These are phyloP conservation scores for Arremon aurantiirostris DNA, from an alignment of 2,797 vertebrate species.

Conservation along the genomic window DNA sequence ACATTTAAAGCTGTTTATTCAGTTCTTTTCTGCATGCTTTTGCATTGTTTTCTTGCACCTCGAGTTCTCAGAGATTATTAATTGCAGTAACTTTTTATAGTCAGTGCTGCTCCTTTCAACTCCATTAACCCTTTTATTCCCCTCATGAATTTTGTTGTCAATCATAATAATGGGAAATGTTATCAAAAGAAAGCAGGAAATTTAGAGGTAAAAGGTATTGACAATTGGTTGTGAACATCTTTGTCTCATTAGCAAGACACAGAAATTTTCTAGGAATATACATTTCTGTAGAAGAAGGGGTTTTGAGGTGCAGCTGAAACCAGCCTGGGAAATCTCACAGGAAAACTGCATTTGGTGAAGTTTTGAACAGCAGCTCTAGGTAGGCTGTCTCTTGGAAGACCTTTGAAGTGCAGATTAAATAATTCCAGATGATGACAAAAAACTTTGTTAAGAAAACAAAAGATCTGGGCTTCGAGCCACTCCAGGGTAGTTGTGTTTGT, in stretches of 20 bases:
- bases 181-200: neutral
- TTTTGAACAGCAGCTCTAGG: neutral
- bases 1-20: neutral
- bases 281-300: neutral
- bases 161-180: neutral
- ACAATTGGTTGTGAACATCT: neutral
- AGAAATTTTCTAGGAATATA: neutral
- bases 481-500: neutral
- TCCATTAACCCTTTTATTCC: neutral
- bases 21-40: neutral
- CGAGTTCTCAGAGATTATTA: neutral
- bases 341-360: neutral
- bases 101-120: neutral
- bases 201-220: neutral
- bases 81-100: neutral
- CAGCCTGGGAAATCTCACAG: neutral
- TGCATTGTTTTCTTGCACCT: neutral
- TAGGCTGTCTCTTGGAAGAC: neutral
- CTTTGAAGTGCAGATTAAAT: neutral
- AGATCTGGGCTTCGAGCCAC: neutral
- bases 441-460: neutral
- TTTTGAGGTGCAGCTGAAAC: neutral
- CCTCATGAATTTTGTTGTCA: neutral
- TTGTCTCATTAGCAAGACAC: neutral
- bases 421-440: neutral